Evolutionary conservation across 2,113 vertebrate species (phyloP), one percentile per base, ranked within the genome.

Genomic region (Phaetusa simplex): DNA sequence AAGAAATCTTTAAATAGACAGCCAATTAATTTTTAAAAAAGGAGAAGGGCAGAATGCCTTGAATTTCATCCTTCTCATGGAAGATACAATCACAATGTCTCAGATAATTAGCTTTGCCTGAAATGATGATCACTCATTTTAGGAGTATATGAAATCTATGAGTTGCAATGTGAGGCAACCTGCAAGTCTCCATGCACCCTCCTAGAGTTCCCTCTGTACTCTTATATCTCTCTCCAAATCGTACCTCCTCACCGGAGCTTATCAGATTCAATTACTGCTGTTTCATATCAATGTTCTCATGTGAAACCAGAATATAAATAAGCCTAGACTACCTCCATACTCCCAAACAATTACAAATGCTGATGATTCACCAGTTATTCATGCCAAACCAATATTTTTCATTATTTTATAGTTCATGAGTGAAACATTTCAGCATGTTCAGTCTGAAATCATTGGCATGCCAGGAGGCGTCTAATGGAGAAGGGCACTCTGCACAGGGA

Each of bases 291-390:
- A 72, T 77, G 92, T 96, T 97, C 95, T 93, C 90, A 85, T 95
- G 91, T 80, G 96, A 96, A 96, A 97, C 73, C 72, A 87, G 93
- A 95, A 94, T 82, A 94, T 71, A 92, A 91, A 96, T 97, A 96
- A 95, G 81, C 81, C 79, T 85, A 79, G 87, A 56, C 93, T 95
- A 72, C 86, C 61, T 91, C 86, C 82, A 85, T 73, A 50, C 56
- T 66, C 93, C 81, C 50, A 92, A 90, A 96, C 67, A 89, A 91
- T 92, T 95, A 84, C 70, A 80, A 90, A 87, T 76, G 87, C 27
- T 0, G 24, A 79, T 96, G 94, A 96, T 95, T 97, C 84, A 93
- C 73, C 43, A 70, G 92, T 86, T 96, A 96, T 84, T 97, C 95
- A 92, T 93, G 94, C 90, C 90, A 94, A 90, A 92, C 78, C 70